Base-by-base conservation (phyloP, 1,140 invertebrate genomes). In the Drosophila micromelanica region DNA sequence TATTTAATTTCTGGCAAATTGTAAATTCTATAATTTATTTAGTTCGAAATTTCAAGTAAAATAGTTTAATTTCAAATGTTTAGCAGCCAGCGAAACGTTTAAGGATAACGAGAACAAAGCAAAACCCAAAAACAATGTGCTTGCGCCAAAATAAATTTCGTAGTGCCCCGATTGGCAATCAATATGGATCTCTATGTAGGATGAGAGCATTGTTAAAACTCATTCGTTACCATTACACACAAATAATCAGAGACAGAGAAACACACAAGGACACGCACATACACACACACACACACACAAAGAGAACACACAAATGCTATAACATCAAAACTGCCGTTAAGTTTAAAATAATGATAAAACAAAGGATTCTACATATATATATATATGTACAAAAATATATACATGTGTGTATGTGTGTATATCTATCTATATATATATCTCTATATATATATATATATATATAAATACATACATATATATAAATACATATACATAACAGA, bases 311-410 rank as follows among this genome's bases (percentile, higher is more conserved):
- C 77, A 67, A 73, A 80, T 87, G 84, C 78, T 81, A 86, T 79
- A 89, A 89, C 85, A 89, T 89, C 84, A 89, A 85, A 89, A 89
- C 84, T 89, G 84, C 84, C 84, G 84, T 89, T 89, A 89, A 89
- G 84, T 89, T 89, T 80, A 89, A 89, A 71, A 79, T 86, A 87
- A 72, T 76, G 61, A 87, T 89, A 82, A 69, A 55, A 49, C 32
- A 67, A 87, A 79, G 48, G 64, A 82, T 64, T 74, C 80, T 80
- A 73, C 76, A 84, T 76, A 85, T 64, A 74, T 76, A 69, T 51
- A 56, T 38, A 27, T 56, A 55, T 30, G 5, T 20, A 37, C 40
- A 27, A 15, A 46, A 12, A 32, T 51, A 30, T 49, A 32, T 51
- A 30, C 48, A 73, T 76, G 64, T 48, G 56, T 38, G 15, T 56